Evolutionary conservation across 2,797 vertebrate genomes (phyloP).

Genomic region (Trachops cirrhosus): DNA sequence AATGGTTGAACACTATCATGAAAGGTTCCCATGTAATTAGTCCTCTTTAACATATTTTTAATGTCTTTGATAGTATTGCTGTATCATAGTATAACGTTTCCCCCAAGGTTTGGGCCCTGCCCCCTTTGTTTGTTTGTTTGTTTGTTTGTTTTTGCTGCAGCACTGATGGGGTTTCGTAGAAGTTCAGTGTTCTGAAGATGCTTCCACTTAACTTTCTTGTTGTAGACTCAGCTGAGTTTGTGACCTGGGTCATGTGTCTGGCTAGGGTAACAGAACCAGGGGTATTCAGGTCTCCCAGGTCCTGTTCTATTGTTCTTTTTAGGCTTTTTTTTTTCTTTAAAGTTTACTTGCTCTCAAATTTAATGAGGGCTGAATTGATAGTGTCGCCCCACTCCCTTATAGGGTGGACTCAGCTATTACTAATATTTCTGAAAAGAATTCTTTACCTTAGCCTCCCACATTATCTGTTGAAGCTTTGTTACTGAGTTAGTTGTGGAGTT

Average conservation of each 20-base stretch:
- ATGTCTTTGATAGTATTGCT: neutral
- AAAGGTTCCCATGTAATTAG: neutral
- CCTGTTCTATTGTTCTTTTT: neutral
- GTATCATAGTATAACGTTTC: neutral
- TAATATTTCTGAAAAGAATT: conserved; percentile 6
- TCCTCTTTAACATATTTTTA: neutral
- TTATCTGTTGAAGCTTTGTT: conserved; percentile 17
- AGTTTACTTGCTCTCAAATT: neutral
- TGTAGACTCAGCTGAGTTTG: neutral
- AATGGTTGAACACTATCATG: neutral
- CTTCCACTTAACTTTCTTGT: neutral
- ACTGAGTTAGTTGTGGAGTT: neutral
- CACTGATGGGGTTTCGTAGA: neutral
- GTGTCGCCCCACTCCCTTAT: neutral
- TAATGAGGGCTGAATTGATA: conserved; percentile 2
- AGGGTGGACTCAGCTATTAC: neutral
- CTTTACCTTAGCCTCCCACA: neutral
- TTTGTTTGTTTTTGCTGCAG: neutral
- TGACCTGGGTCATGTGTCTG: neutral
- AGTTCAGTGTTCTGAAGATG: neutral
- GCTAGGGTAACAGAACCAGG: neutral
- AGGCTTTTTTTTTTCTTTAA: neutral
- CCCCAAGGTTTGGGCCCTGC: neutral
- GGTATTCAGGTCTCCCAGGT: neutral
- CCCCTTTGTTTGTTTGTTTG: neutral